phyloP scores from a whole-genome alignment of 2,797 vertebrate genomes.

The Taeniopygia guttata region DNA sequence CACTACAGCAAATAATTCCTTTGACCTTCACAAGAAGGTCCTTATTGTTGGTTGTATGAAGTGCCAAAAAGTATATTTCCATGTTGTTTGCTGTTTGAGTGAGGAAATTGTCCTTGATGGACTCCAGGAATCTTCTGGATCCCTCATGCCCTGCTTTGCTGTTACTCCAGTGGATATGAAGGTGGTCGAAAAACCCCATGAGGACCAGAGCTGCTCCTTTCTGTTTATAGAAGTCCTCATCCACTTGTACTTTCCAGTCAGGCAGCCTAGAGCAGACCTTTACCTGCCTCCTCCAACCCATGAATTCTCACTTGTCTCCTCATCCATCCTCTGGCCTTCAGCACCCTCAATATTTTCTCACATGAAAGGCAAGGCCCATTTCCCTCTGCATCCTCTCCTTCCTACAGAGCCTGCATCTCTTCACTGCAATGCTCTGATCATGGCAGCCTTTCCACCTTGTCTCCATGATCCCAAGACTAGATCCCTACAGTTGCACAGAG shows the following conservation, averaged over 20 bases:
- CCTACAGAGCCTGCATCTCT: background rate
- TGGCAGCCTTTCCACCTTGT: background rate
- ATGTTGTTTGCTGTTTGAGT: background rate
- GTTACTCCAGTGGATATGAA: background rate
- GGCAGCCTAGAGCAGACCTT: background rate
- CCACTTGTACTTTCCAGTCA: background rate
- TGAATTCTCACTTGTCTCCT: background rate
- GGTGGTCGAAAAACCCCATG: background rate
- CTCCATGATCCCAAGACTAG: background rate
- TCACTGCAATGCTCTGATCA: accelerated
- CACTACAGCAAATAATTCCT: background rate
- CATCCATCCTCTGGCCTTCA: background rate
- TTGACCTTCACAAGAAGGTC: background rate
- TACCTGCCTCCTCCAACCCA: background rate
- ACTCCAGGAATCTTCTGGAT: background rate
- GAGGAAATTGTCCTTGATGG: background rate
- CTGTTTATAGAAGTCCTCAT: background rate
- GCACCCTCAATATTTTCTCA: background rate
- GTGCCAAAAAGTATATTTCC: background rate
- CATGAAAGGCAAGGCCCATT: background rate
- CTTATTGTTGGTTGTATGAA: background rate
- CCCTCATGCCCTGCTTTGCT: background rate
- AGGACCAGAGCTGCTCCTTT: background rate
- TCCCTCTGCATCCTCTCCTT: background rate
- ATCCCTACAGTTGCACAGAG: background rate